phyloP scores from a whole-genome alignment of 2,113 vertebrate species.

The Tenrec ecaudatus region DNA sequence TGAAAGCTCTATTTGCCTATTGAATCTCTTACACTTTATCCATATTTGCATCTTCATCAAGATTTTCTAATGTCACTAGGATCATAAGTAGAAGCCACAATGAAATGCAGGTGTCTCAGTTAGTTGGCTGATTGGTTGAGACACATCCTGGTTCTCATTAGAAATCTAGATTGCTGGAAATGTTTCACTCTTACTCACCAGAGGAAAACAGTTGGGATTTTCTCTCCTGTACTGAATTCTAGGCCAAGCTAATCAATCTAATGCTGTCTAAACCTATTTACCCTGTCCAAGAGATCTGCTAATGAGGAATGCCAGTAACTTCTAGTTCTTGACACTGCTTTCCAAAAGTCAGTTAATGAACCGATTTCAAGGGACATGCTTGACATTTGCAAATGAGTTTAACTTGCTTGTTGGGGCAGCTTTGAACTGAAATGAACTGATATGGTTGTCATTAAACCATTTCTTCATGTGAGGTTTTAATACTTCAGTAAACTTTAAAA shows the following conservation, averaged over 20 bases:
- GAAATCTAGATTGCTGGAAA: constrained; percentile 56
- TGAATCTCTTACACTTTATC: not conserved
- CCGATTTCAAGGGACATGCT: constrained; percentile 78
- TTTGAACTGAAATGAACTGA: constrained; percentile 48
- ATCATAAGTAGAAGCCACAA: not conserved
- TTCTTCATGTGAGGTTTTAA: constrained; percentile 42
- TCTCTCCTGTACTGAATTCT: constrained; percentile 63
- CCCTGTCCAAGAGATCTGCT: constrained; percentile 73
- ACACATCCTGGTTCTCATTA: constrained; percentile 22
- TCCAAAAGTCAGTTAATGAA: constrained; percentile 80
- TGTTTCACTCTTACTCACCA: constrained; percentile 31
- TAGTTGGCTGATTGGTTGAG: not conserved
- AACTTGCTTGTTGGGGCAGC: constrained; percentile 66
- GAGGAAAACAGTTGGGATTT: constrained; percentile 52
- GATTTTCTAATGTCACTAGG: not conserved
- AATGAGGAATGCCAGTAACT: constrained; percentile 77
- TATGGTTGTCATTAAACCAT: constrained; percentile 57
- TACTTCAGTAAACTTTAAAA: constrained; percentile 59
- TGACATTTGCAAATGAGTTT: constrained; percentile 81
- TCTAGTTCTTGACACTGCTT: constrained; percentile 73
- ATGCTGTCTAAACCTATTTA: constrained; percentile 79
- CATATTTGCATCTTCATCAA: not conserved
- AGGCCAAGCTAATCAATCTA: constrained; percentile 76
- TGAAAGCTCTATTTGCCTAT: not conserved
- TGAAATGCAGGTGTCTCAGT: constrained; percentile 2